A percentile compares a stretch with the other conserved stretches of the same genome.
These are phyloP conservation scores for Catalaphyllia jardinei DNA, from an alignment of 64 coral and sea anemone genomes.

Conservation along the genomic window DNA sequence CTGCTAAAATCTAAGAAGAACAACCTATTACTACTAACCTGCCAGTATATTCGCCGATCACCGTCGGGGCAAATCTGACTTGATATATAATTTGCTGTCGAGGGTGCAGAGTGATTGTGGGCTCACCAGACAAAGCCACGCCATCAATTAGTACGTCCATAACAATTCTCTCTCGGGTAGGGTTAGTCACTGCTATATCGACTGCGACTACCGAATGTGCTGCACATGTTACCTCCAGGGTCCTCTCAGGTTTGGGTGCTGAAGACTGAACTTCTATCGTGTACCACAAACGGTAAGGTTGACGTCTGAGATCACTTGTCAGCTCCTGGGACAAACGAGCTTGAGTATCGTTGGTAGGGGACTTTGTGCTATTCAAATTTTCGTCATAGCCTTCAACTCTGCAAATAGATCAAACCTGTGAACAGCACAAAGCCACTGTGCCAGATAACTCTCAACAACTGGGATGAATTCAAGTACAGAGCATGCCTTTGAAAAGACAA, in stretches of 20 bases:
- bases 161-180: slow-evolving; percentile 71
- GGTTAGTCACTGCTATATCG: slow-evolving; percentile 92
- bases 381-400: slow-evolving; percentile 67
- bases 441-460: background rate
- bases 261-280: slow-evolving; percentile 83
- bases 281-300: slow-evolving; percentile 87
- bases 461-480: no score
- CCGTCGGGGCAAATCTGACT: slow-evolving; percentile 69
- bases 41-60: slow-evolving; percentile 80
- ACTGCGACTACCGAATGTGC: slow-evolving; percentile 77
- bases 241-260: slow-evolving; percentile 69
- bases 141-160: slow-evolving; percentile 88
- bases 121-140: slow-evolving; percentile 71
- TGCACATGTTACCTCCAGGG: slow-evolving; percentile 85
- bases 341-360: background rate
- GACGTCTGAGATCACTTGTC: background rate
- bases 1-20: background rate
- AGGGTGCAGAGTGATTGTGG: slow-evolving; percentile 67
- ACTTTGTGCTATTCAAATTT: background rate
- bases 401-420: background rate
- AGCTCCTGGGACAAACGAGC: slow-evolving; percentile 7
- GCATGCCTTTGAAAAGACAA: no score
- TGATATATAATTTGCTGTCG: slow-evolving; percentile 79
- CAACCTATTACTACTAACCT: slow-evolving; percentile 43
- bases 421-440: background rate